phyloP scores from a whole-genome alignment of 2,797 vertebrate genomes.

The Orestias chungarensis region DNA sequence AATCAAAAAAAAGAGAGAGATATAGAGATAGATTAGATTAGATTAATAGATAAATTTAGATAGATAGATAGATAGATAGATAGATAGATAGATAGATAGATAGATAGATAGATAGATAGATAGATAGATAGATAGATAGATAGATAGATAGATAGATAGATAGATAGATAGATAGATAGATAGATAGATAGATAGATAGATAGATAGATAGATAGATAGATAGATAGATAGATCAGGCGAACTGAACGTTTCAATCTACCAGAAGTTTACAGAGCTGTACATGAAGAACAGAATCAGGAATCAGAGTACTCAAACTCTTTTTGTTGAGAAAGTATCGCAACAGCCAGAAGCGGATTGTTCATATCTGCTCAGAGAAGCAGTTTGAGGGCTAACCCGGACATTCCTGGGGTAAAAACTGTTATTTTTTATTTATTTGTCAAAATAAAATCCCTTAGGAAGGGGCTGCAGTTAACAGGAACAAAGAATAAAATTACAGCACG shows the following conservation, averaged over 20 bases:
- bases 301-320: not conserved
- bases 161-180: too few species aligned
- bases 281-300: not conserved
- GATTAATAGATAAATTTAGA: too few species aligned
- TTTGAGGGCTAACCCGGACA: conserved; percentile 51
- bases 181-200: too few species aligned
- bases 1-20: not conserved
- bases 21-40: not conserved
- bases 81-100: too few species aligned
- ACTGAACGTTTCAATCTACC: not conserved
- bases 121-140: too few species aligned
- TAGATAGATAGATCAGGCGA: not conserved
- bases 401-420: conserved; percentile 37
- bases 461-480: conserved; percentile 8
- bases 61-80: too few species aligned
- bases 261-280: not conserved
- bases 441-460: not conserved
- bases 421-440: not conserved
- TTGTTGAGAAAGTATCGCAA: not conserved
- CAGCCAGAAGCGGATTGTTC: too few species aligned
- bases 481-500: conserved; percentile 64
- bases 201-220: too few species aligned
- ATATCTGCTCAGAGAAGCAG: too few species aligned
- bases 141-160: too few species aligned
- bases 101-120: too few species aligned